These are phyloP conservation scores for Coleophora deauratella DNA, from an alignment of 2,888 invertebrate species.

Conservation along the genomic window DNA sequence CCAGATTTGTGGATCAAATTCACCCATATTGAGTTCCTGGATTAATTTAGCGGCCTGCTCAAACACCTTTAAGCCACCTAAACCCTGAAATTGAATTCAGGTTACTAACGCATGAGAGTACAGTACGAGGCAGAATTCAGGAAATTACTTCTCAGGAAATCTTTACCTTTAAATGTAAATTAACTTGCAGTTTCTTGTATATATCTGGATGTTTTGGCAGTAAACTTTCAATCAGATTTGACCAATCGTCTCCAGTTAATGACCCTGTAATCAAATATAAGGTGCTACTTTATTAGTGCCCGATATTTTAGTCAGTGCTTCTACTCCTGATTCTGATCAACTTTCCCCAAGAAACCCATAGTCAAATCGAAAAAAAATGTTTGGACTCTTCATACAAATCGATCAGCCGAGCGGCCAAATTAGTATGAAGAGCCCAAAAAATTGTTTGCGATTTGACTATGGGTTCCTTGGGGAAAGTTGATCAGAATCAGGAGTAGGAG, in stretches of 20 bases:
- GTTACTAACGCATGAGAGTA: not conserved
- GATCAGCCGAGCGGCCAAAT: too few species aligned
- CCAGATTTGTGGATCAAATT: constrained; percentile 57
- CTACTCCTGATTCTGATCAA: too few species aligned
- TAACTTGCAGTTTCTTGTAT: constrained; percentile 60
- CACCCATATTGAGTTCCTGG: constrained; percentile 55
- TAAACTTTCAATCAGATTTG: constrained; percentile 67
- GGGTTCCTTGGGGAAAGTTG: too few species aligned
- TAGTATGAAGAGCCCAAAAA: too few species aligned
- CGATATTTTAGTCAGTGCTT: too few species aligned
- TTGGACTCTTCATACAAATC: too few species aligned
- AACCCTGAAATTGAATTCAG: constrained; percentile 36
- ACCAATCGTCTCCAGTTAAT: constrained; percentile 75
- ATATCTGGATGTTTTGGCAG: constrained; percentile 70
- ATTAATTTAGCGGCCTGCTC: constrained; percentile 61
- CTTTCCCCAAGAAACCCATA: too few species aligned
- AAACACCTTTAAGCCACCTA: constrained; percentile 61
- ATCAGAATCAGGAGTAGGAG: too few species aligned
- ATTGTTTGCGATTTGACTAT: too few species aligned
- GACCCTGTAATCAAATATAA: constrained; percentile 52
- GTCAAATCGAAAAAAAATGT: too few species aligned
- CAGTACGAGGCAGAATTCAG: not conserved
- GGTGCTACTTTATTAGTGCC: too few species aligned
- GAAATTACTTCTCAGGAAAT: not conserved
- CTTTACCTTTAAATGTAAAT: constrained; percentile 57